Percentiles rank a stretch among this genome's conserved stretches.
phyloP scores from a whole-genome alignment of 1,140 invertebrate genomes.

The Pachypeltis micranthus region DNA sequence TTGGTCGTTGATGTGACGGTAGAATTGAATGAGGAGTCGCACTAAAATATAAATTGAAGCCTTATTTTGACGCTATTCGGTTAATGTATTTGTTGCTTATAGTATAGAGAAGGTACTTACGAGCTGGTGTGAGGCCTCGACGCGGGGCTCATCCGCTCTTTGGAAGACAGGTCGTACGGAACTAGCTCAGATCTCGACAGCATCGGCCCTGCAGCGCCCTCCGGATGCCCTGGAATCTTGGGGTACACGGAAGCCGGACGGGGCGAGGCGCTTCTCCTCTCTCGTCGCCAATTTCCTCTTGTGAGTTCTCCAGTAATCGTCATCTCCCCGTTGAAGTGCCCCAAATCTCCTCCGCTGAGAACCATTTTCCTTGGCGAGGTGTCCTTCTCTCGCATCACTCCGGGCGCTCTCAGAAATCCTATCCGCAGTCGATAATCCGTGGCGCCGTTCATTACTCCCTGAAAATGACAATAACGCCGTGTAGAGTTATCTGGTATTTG shows the following conservation, averaged over 20 bases:
- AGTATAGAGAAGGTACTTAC: too few relatives aligned
- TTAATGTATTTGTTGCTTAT: too few relatives aligned
- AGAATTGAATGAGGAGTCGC: too few relatives aligned
- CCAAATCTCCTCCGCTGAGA: conserved; percentile 21
- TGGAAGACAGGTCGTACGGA: conserved; percentile 46
- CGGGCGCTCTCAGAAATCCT: neutral
- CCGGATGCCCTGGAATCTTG: conserved; percentile 43
- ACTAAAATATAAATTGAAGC: too few relatives aligned
- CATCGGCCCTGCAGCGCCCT: conserved; percentile 36
- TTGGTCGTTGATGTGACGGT: too few relatives aligned
- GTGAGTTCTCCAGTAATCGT: neutral
- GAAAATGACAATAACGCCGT: too few relatives aligned
- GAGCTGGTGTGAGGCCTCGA: conserved; percentile 36
- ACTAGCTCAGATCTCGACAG: neutral
- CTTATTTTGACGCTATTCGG: too few relatives aligned
- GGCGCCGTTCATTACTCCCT: conserved; percentile 21
- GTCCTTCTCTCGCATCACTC: conserved; percentile 62
- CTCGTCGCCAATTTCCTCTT: conserved; percentile 29
- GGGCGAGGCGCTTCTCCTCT: conserved; percentile 45
- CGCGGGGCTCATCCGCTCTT: conserved; percentile 36
- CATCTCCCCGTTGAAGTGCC: conserved; percentile 32
- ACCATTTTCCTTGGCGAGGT: conserved; percentile 63
- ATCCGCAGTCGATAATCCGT: neutral
- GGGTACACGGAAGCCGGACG: conserved; percentile 60
- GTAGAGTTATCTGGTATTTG: too few relatives aligned